Evolutionary conservation across 2,113 vertebrate genomes (phyloP), one percentile per base, ranked within the genome.

Genomic region (Otis tarda): DNA sequence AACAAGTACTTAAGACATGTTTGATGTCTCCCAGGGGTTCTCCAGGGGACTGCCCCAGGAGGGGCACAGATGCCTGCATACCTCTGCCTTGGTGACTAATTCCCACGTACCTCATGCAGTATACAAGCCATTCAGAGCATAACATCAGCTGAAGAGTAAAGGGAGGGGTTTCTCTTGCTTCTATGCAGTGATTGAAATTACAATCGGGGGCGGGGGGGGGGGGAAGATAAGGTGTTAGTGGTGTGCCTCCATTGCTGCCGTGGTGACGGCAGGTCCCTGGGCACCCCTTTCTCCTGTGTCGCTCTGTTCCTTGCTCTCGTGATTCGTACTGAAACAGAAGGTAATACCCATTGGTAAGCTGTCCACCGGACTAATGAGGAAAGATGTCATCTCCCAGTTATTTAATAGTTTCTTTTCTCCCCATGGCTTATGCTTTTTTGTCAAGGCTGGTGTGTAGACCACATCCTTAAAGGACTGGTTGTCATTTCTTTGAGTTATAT

Each of bases 1-100:
- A 47, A 6, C 33, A 35, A 33, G 11, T 47, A 19, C 19, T 93
- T 85, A 14, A 45, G 43, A 33, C 31, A 75, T 9, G 3, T 28
- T 69, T 81, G 21, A n/a, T 70, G 14, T 83, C 56, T 85, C 30
- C 24, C 16, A n/a, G 31, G 4, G 3, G 4, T 12, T 87, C 56
- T 67, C 24, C 18, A 55, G 47, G 17, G 12, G 21, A 30, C 6
- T 31, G 7, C 7, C 52, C 31, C 56, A 69, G 16, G 47, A 64
- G 45, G n/a, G 35, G 13, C 3, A 0, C 0, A 43, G 15, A 28
- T 55, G 28, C 9, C 22, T 69, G 21, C 8, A 10, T 45, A 25
- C 10, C 10, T 77, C 22, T 80, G 41, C 37, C 19, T 8, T 6
- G 1, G 20, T 60, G 43, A 10, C 35, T 84, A 35, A 67, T 53